These are phyloP conservation scores for Plutomurus gul DNA, from an alignment of 1,140 invertebrate genomes.

Conservation along the genomic window DNA sequence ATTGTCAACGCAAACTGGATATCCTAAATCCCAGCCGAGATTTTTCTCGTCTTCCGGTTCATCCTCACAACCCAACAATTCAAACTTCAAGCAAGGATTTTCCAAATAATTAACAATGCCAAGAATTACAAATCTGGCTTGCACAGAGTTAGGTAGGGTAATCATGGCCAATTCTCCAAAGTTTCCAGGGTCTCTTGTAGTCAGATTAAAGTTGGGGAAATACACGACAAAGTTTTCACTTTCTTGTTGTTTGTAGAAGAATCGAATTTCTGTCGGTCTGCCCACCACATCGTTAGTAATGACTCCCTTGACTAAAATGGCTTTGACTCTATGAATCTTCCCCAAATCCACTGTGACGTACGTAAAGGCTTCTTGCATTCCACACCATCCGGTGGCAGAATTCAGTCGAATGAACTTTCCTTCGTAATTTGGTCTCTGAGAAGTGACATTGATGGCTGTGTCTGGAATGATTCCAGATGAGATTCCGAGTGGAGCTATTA, in stretches of 20 bases:
- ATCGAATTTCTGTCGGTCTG: constrained; percentile 89
- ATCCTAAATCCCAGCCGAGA: constrained; percentile 90
- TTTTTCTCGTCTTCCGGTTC: constrained; percentile 76
- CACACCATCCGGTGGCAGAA: constrained; percentile 94
- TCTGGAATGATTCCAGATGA: constrained; percentile 91
- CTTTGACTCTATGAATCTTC: constrained; percentile 85
- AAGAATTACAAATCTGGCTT: constrained; percentile 89
- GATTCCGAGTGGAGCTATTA: constrained; percentile 87
- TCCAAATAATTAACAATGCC: constrained; percentile 94
- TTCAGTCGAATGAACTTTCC: constrained; percentile 86
- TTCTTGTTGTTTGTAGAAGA: constrained; percentile 95
- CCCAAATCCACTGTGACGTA: constrained; percentile 94
- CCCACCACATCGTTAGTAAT: constrained; percentile 94
- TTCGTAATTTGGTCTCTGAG: constrained; percentile 88
- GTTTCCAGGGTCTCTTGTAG: constrained; percentile 89
- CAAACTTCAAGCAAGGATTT: constrained; percentile 94
- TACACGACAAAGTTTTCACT: constrained; percentile 94
- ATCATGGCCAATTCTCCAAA: constrained; percentile 95
- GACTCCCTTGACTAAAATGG: constrained; percentile 89
- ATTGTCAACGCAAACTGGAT: constrained; percentile 92
- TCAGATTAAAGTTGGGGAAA: constrained; percentile 93
- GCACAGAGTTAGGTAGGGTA: constrained; percentile 87
- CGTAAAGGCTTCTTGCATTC: constrained; percentile 90
- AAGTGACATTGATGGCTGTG: constrained; percentile 93
- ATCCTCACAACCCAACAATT: constrained; percentile 89